Percentiles rank a stretch among this genome's conserved stretches.
phyloP scores from a whole-genome alignment of 1,140 invertebrate species.

The Araneus ventricosus region DNA sequence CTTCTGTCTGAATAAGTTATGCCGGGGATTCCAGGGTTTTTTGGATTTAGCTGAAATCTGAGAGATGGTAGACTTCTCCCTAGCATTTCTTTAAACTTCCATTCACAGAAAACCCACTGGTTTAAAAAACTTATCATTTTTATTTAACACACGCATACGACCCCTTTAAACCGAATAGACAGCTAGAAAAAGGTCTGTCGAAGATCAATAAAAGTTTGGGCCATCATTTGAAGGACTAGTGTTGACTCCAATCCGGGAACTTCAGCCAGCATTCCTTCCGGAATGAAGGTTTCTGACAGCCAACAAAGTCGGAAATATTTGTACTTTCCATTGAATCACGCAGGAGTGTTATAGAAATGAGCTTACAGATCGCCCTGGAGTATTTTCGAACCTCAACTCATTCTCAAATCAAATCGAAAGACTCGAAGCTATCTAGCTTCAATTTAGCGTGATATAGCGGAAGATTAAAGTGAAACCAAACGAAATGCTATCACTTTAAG shows the following conservation, averaged over 20 bases:
- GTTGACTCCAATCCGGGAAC: not conserved
- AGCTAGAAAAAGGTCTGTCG: not conserved
- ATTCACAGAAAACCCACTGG: not conserved
- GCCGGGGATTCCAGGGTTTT: not conserved
- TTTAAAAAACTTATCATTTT: not conserved
- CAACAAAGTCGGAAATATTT: constrained; percentile 18
- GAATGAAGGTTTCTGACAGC: not conserved
- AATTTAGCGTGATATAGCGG: not conserved
- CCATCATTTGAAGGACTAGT: not conserved
- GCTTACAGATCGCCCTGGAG: constrained; percentile 2
- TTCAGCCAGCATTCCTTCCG: not conserved
- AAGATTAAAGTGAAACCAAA: constrained; percentile 26
- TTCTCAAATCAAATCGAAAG: not conserved
- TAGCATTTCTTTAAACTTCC: not conserved
- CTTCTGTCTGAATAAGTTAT: not conserved
- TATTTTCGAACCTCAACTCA: not conserved
- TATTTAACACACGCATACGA: not conserved
- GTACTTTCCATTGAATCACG: not conserved
- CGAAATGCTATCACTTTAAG: not conserved
- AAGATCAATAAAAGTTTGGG: constrained; percentile 10
- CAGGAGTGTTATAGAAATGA: not conserved
- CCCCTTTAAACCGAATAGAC: not conserved
- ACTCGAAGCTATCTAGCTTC: not conserved
- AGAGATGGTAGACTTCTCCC: not conserved
- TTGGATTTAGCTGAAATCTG: not conserved